Conservation (phyloP, 2,797 vertebrate genomes). For the Enteromius fasciolatus region DNA sequence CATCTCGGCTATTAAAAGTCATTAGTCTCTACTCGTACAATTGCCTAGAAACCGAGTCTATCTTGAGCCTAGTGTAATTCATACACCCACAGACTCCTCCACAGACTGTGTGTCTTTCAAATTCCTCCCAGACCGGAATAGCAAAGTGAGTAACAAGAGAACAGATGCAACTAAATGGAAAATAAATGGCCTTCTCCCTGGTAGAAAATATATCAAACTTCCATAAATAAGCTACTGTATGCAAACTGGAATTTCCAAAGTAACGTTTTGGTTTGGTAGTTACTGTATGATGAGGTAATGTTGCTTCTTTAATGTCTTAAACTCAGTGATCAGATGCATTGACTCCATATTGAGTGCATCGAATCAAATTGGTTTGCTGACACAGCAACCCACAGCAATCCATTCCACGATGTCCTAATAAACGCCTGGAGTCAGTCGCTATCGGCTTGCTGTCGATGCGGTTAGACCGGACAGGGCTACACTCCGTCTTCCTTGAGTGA, state of each 20-base stretch:
- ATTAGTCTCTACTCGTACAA: conserved; percentile 40
- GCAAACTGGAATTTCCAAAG: conserved; percentile 5
- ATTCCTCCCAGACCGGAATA: conserved; percentile 37
- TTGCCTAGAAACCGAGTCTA: conserved; percentile 47
- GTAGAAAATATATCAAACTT: conserved; percentile 15
- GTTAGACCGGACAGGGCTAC: conserved; percentile 19
- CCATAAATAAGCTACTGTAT: not conserved
- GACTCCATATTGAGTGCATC: conserved; percentile 28
- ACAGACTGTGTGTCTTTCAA: conserved; percentile 36
- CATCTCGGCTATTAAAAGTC: conserved; percentile 21
- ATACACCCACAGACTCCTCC: conserved; percentile 50
- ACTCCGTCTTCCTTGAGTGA: conserved; percentile 17
- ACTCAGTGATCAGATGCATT: conserved; percentile 47
- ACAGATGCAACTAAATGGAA: conserved; percentile 41
- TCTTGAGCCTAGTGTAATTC: conserved; percentile 46
- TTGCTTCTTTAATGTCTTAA: not conserved
- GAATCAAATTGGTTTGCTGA: conserved; percentile 50
- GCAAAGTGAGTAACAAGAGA: conserved; percentile 42
- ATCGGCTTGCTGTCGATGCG: conserved; percentile 67
- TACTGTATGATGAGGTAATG: not conserved
- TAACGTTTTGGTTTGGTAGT: not conserved
- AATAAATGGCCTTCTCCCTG: conserved; percentile 26
- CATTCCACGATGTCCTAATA: conserved; percentile 49
- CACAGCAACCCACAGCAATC: conserved; percentile 16
- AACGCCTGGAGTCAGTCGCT: conserved; percentile 67